Percentiles rank a stretch among this genome's conserved stretches.
Conservation (phyloP, 2,888 invertebrate species). For the Teleiodes luculella region DNA sequence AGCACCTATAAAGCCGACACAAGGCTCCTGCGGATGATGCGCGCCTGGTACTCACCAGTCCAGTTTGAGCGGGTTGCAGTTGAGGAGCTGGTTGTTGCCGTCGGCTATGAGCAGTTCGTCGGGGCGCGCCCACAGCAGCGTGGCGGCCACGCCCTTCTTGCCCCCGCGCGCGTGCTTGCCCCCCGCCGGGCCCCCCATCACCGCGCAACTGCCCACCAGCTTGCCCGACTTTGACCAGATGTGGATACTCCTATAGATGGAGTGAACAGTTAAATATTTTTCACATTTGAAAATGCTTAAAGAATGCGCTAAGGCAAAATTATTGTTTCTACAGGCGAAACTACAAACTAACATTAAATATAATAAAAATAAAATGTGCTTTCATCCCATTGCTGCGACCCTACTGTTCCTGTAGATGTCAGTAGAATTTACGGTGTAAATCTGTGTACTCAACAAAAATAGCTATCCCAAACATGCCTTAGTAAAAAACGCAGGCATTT, state of each 20-base stretch:
- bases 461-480: no score
- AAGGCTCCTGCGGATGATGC: no score
- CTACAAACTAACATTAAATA: no score
- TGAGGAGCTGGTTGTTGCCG: constrained; percentile 79
- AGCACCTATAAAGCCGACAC: no score
- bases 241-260: constrained; percentile 78
- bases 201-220: constrained; percentile 45
- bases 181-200: constrained; percentile 27
- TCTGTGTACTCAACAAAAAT: no score
- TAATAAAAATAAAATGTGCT: no score
- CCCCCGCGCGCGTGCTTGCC: neutral
- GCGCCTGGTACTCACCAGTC: constrained; percentile 54
- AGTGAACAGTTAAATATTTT: no score
- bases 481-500: no score
- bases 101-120: constrained; percentile 77
- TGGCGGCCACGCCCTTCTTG: constrained; percentile 36
- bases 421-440: no score
- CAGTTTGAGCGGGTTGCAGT: constrained; percentile 77
- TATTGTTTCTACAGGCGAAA: neutral
- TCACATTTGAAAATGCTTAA: no score
- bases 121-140: constrained; percentile 81
- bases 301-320: neutral
- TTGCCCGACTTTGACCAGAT: constrained; percentile 83
- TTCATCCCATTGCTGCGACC: no score
- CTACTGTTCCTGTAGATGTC: no score